Conservation (phyloP, 2,113 vertebrate species). For the Centrocercus urophasianus region DNA sequence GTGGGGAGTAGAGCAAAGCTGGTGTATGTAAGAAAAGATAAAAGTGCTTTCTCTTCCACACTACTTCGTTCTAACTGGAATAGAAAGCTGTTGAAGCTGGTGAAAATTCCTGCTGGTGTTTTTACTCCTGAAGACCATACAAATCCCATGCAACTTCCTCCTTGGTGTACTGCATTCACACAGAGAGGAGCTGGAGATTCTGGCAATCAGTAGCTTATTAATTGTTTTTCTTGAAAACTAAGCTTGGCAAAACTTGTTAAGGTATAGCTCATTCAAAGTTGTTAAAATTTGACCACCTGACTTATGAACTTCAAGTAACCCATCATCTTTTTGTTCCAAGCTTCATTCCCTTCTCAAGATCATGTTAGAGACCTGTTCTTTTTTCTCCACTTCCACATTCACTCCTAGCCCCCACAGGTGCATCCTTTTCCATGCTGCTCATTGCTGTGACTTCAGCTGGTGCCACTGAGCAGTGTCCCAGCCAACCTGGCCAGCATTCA, state of each 20-base stretch:
- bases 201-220: background rate
- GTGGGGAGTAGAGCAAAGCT: background rate
- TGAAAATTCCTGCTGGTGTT: background rate
- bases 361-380: fast-evolving
- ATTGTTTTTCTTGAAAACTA: background rate
- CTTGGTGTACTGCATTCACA: fast-evolving
- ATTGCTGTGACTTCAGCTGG: background rate
- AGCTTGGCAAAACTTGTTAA: background rate
- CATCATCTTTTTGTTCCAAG: background rate
- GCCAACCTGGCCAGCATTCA: background rate
- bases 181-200: background rate
- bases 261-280: background rate
- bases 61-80: background rate
- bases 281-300: background rate
- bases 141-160: background rate
- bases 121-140: fast-evolving
- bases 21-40: background rate
- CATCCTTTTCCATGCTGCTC: background rate
- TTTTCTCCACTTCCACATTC: background rate
- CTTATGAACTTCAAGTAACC: background rate
- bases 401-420: background rate
- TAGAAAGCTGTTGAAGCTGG: background rate
- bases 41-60: background rate
- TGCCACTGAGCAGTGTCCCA: background rate
- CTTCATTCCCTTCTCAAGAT: background rate